Evolutionary conservation across 2,888 invertebrate species (phyloP).

Genomic region (Eilema caniola): DNA sequence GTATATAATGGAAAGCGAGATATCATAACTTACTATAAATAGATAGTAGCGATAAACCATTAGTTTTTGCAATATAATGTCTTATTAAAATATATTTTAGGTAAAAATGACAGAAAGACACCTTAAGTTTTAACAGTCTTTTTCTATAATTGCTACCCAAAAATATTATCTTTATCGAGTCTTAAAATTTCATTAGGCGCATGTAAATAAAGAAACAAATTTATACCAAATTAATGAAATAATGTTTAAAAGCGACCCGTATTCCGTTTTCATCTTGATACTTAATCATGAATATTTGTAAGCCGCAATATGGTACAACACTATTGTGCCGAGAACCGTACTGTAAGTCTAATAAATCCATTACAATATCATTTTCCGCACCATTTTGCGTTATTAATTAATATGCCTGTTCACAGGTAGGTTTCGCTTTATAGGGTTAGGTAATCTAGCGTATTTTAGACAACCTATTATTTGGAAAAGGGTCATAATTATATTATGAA

Average conservation of each 20-base stretch:
- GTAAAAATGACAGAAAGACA: no score
- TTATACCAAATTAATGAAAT: neutral
- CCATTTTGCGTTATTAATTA: slow-evolving; percentile 49
- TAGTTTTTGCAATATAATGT: no score
- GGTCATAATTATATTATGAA: no score
- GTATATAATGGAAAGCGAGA: no score
- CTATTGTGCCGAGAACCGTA: slow-evolving; percentile 30
- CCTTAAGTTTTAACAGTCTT: no score
- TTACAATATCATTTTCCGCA: slow-evolving; percentile 42
- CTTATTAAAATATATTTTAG: no score
- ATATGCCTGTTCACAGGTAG: slow-evolving; percentile 43
- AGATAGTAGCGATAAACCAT: neutral
- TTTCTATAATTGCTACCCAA: no score
- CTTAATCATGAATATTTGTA: slow-evolving; percentile 15
- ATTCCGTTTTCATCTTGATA: slow-evolving; percentile 13
- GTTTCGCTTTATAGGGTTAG: neutral
- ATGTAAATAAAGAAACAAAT: neutral
- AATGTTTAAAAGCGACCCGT: neutral
- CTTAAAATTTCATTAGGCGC: no score
- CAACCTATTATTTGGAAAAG: no score
- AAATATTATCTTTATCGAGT: no score
- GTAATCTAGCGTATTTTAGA: no score
- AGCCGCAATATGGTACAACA: slow-evolving; percentile 22
- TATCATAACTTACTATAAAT: no score
- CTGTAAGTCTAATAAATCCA: slow-evolving; percentile 34